Evolutionary conservation across 1,140 invertebrate species (phyloP), one percentile per base, ranked within the genome.

Genomic region (Drosophila quadrilineata): DNA sequence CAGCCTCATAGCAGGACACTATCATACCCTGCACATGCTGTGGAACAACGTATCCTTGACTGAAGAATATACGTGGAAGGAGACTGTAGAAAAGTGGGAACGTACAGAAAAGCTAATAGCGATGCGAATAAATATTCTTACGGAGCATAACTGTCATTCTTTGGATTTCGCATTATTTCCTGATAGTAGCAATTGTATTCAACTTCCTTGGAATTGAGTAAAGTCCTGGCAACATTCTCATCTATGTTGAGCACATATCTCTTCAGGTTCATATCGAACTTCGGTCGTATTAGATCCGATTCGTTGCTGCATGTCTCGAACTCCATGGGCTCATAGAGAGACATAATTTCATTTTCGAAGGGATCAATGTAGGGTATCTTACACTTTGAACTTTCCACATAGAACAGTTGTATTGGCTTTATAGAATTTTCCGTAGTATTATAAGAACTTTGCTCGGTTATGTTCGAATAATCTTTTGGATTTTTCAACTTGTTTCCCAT

Each of bases 331-430:
- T 90, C 89, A 8, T 93, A 91, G 40, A 92, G 91, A 24, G 90
- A 77, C 29, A 89, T 90, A 3, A 94, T 92, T 5, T 93, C 93
- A 2, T 91, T 74, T 56, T 94, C 92, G 64, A 93, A 91, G 0
- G 94, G 93, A 75, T 95, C 91, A 16, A 93, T 88, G 35, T 93
- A 91, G 0, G 63, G 73, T 31, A 77, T 77, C 22, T 77, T 72
- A 21, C 74, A 76, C 9, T 52, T 38, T 2, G 41, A 17, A 35
- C 33, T 36, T 16, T 64, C 36, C 0, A 69, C 73, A 14, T 33
- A 69, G 38, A 76, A 76, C 6, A 43, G 58, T 3, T 26, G 5
- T 2, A 21, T 28, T 14, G 26, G 8, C 0, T 10, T 41, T 41
- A 2, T 1, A n/a, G 0, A 3, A 4, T 3, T 12, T 6, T 46